Evolutionary conservation across 2,888 invertebrate genomes (phyloP), one percentile per base, ranked within the genome.

Genomic region (Diarsia brunnea): DNA sequence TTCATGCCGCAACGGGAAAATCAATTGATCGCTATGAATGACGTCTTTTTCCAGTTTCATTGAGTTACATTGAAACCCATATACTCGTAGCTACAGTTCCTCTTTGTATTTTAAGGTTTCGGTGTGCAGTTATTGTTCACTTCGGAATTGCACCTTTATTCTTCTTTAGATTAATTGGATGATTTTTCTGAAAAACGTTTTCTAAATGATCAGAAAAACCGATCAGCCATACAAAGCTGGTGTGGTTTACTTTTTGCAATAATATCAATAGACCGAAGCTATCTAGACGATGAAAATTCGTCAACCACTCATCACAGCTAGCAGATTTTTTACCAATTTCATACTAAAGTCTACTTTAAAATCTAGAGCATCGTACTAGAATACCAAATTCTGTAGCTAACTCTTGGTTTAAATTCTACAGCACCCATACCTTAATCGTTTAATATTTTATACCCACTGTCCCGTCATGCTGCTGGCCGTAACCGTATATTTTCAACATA

Each of bases 401-500:
- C 38, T 19, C 10, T 60, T 60, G 11, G 31, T 31, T 60, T 21
- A 31, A 31, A 11, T 31, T 60, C 31, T 4, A 31, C 60, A 60
- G 19, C 11, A 53, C 4, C 4, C 38, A 19, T 27, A 60, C 69
- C 49, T 72, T n/a, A 64, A 78, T 77, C 19, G 38, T 78, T 68
- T 64, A 71, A 72, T 58, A 79, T 65, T 71, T 67, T 31, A 73
- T 53, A 43, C 16, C 51, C n/a, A 60, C 67, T 58, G 27, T 71
- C 43, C 14, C 69, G 61, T 74, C 31, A 68, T 73, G 75, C 74
- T 72, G 80, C 76, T 85, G 78, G 67, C 76, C 68, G 38, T 45
- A 81, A 79, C 75, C n/a, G 16, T 84, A 76, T 81, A 89, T 88
- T 89, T 90, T 71, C 75, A 80, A 73, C 78, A 69, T 79, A 77